A percentile compares a stretch with the other conserved stretches of the same genome.
These are phyloP conservation scores for Chamaea fasciata DNA, from an alignment of 2,113 vertebrate genomes.

Conservation along the genomic window DNA sequence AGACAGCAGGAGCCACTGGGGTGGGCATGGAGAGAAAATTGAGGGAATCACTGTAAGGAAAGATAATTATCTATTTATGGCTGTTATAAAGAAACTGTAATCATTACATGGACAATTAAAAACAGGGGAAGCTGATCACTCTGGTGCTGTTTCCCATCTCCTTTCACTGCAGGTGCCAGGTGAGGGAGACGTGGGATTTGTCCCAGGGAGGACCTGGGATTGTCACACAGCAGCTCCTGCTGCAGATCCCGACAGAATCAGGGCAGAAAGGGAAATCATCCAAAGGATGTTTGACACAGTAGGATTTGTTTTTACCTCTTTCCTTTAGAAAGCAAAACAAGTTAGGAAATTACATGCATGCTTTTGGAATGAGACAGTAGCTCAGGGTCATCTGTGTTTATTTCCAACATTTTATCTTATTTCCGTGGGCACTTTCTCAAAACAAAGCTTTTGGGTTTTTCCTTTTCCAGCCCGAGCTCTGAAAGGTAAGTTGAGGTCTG, in stretches of 20 bases:
- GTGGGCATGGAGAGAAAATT: neutral
- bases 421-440: neutral
- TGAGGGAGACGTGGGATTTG: neutral
- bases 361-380: slow-evolving; percentile 31
- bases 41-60: neutral
- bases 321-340: slow-evolving; percentile 38
- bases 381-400: slow-evolving; percentile 43
- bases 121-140: neutral
- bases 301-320: slow-evolving; percentile 37
- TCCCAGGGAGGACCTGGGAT: neutral
- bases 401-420: slow-evolving; percentile 35
- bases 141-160: neutral
- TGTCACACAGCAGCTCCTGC: neutral
- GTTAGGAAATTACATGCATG: slow-evolving; percentile 26
- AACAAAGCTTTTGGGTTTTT: neutral
- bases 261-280: slow-evolving; percentile 9
- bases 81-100: neutral
- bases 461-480: neutral
- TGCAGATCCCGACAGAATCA: neutral
- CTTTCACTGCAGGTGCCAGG: neutral
- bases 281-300: slow-evolving; percentile 11
- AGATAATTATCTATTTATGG: neutral
- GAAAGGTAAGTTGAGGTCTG: neutral
- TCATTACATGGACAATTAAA: neutral
- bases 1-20: neutral